phyloP scores from a whole-genome alignment of 1,140 invertebrate genomes.

The Dendroctonus valens region DNA sequence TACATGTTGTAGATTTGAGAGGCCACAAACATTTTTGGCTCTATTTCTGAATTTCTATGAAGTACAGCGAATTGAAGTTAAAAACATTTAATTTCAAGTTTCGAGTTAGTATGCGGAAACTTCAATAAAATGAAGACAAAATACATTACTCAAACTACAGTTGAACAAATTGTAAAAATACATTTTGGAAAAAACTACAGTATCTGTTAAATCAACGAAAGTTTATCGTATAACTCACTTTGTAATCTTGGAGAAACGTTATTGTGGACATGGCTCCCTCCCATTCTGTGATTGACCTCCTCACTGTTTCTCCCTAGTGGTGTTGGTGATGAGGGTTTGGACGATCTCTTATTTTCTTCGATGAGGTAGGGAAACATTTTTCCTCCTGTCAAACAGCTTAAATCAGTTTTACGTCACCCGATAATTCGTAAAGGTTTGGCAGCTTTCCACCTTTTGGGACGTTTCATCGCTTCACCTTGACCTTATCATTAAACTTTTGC shows the following conservation, averaged over 20 bases:
- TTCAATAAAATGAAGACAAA: no score
- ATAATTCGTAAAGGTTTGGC: not conserved
- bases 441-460: not conserved
- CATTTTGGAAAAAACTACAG: not conserved
- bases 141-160: no score
- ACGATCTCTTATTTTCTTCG: slow-evolving; percentile 35
- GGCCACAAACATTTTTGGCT: no score
- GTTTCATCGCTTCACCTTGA: no score
- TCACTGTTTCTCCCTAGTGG: slow-evolving; percentile 11
- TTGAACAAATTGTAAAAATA: no score
- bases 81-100: no score
- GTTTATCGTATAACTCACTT: slow-evolving; percentile 27
- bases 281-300: slow-evolving; percentile 6
- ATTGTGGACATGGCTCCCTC: slow-evolving; percentile 21
- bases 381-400: slow-evolving; percentile 41
- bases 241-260: slow-evolving; percentile 32
- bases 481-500: no score
- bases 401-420: slow-evolving; percentile 26
- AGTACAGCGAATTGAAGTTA: no score
- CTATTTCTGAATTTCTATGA: no score
- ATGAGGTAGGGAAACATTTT: slow-evolving; percentile 47
- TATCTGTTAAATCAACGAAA: not conserved
- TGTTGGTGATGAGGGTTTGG: slow-evolving; percentile 28
- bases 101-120: no score
- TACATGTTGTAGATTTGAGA: no score